Conservation (phyloP, 2,113 vertebrate species). For the Glareola pratincola region DNA sequence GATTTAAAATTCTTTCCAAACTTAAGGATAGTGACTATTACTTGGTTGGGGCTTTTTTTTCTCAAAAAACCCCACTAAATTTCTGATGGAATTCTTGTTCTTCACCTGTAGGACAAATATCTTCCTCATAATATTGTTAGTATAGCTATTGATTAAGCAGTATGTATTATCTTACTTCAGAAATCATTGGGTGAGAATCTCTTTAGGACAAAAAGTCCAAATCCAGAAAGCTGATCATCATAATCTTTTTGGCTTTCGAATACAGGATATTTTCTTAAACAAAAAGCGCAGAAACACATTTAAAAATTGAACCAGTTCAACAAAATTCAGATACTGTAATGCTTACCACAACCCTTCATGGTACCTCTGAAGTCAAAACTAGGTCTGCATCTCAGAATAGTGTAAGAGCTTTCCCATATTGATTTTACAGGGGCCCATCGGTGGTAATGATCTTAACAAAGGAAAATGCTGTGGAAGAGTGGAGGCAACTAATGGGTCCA, state of each 20-base stretch:
- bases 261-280: neutral
- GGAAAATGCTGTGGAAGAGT: slow-evolving; percentile 69
- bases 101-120: neutral
- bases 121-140: neutral
- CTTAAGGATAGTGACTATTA: neutral
- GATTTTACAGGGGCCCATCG: slow-evolving; percentile 49
- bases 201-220: neutral
- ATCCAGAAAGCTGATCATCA: neutral
- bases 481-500: slow-evolving; percentile 65
- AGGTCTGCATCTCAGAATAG: neutral
- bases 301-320: neutral
- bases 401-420: neutral
- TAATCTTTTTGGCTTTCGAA: neutral
- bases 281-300: neutral
- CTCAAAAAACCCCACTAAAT: neutral
- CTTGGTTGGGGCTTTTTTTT: neutral
- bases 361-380: neutral
- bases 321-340: neutral
- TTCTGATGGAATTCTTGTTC: neutral
- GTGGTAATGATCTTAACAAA: slow-evolving; percentile 66
- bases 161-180: neutral
- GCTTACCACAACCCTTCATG: neutral
- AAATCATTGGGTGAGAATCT: neutral
- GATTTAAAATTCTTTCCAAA: neutral
- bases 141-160: neutral